Base-by-base conservation (phyloP, 2,888 invertebrate genomes). In the Troglohyphantes excavatus region DNA sequence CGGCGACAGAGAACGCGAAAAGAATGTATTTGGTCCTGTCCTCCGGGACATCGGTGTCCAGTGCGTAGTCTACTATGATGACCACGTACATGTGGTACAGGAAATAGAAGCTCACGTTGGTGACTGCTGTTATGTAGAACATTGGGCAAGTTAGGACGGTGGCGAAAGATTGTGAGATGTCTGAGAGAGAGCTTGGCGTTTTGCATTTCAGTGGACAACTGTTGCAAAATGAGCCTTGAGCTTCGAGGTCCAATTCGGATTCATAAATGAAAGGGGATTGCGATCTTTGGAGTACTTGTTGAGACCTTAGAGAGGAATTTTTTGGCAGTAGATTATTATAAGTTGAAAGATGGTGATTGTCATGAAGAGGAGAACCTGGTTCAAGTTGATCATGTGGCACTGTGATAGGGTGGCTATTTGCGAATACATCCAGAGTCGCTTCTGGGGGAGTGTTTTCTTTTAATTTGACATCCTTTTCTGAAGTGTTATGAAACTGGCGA, bases 11-110 rank as follows among this genome's bases (percentile, higher is more conserved):
- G 72, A 91, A 91, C 0, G 85, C 90, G n/a, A 90, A 90, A 2
- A 92, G 61, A 2, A 92, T 63, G 27, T 90, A 65, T n/a, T 91
- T 91, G 9, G 92, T 63, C n/a, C 75, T 46, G 9, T 7, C 13
- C 13, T 83, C 75, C 11, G 82, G 33, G 2, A 91, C 82, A 21
- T 75, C 87, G 63, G 68, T 83, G 65, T 92, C 92, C 17, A 90
- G 63, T 3, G 86, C 87, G 61, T 82, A 91, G 68, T 92, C 92
- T 33, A 91, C 85, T 33, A 91, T 90, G 29, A 89, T 76, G 17
- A 89, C 88, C 7, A 82, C 82, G 26, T 82, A 89, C 88, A 89
- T 89, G 63, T 89, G 82, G 26, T 89, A 82, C 5, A 82, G 21
- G 61, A 83, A 82, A 29, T 82, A 89, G 46, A 89, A 89, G n/a